Evolutionary conservation across 2,113 vertebrate species (phyloP), one percentile per base, ranked within the genome.

Genomic region (Cricetomys ansorgei): DNA sequence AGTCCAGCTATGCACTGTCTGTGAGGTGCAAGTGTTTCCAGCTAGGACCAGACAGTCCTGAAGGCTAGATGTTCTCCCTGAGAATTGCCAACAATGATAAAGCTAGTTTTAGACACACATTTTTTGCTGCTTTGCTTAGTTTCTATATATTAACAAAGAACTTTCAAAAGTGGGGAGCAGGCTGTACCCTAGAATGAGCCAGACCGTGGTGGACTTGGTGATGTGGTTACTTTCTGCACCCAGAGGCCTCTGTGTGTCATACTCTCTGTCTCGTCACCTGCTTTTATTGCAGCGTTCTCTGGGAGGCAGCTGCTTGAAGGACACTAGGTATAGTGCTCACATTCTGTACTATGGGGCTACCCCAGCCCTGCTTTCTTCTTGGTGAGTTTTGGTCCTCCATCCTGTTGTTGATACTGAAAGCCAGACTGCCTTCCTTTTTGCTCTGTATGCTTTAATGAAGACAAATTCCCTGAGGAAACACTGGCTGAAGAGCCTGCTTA

Each of bases 371-470:
- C 76, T 86, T 57, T 64, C 70, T 59, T 67, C 55, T 81, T 80
- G 69, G 6, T 34, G 45, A 59, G 16, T 65, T 90, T 90, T 67
- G 34, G 62, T 59, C 45, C 29, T 87, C 16, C 40, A 7, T 77
- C 10, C 21, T 91, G 4, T 67, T 77, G 31, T 31, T 80, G 50
- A 53, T 13, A n/a, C 37, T 88, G 29, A 85, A 87, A 91, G 72
- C 88, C 73, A 92, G 69, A 27, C 84, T 93, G 21, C 92, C 91
- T 62, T 75, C 59, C 72, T 25, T 94, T 96, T 95, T 31, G 94
- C 64, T 57, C 70, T 34, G 17, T 91, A 27, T 59, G 29, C 43
- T 80, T 83, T 31, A 57, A 1, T 89, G 40, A 80, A 76, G 67
- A 76, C 23, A 16, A 75, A 16, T 53, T 88, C 69, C 25, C 76